These are phyloP conservation scores for Neotoma lepida DNA, from an alignment of 2,113 vertebrate species.

Conservation along the genomic window DNA sequence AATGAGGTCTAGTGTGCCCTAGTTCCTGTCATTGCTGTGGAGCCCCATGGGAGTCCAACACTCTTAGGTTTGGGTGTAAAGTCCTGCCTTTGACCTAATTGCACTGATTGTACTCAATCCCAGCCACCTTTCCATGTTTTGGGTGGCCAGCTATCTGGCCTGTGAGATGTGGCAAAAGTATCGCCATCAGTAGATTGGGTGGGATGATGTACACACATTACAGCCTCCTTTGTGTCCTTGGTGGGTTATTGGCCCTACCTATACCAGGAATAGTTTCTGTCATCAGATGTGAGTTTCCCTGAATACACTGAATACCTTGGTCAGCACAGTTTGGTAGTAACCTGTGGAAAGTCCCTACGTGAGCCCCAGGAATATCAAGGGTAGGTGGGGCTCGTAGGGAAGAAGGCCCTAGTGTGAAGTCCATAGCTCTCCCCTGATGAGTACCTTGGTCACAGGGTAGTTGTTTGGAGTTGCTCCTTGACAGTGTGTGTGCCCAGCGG, in stretches of 20 bases:
- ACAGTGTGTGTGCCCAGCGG: slow-evolving; percentile 85
- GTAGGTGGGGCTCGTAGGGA: neutral
- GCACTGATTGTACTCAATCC: too few species aligned
- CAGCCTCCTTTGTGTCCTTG: neutral
- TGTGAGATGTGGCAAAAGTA: neutral
- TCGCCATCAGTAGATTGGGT: neutral
- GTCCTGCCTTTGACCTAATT: neutral
- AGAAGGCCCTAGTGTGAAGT: too few species aligned
- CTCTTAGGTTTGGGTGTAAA: neutral
- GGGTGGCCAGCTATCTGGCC: neutral
- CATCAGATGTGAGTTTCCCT: neutral
- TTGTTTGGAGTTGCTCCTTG: slow-evolving; percentile 82
- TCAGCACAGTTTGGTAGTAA: neutral
- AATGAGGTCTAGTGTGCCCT: neutral
- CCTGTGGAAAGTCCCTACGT: neutral
- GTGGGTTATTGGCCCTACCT: neutral
- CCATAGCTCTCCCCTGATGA: neutral
- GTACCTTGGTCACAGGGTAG: too few species aligned
- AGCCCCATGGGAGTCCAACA: fast-evolving
- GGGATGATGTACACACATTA: too few species aligned
- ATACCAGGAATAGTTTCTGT: fast-evolving
- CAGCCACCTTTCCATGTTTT: neutral
- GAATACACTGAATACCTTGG: neutral
- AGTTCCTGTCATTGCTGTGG: neutral
- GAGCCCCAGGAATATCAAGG: neutral